Evolutionary conservation across 2,888 invertebrate species (phyloP).

Genomic region (Margaritifera margaritifera): DNA sequence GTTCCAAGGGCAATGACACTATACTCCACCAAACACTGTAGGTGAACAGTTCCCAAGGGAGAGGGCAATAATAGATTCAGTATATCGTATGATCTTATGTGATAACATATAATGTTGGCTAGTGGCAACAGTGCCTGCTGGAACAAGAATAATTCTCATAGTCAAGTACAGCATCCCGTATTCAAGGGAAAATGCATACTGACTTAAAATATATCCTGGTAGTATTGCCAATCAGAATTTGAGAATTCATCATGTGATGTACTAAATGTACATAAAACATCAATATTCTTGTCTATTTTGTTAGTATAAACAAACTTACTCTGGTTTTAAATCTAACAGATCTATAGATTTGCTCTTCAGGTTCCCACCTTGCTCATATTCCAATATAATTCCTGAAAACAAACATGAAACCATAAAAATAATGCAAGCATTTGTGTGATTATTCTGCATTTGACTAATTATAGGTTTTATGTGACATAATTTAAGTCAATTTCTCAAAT

Average conservation of each 20-base stretch:
- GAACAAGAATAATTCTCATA: no score
- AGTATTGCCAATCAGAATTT: background rate
- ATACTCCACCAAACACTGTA: no score
- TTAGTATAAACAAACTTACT: conserved; percentile 56
- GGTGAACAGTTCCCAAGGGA: no score
- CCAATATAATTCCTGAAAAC: conserved; percentile 71
- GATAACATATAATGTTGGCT: no score
- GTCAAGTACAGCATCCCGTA: no score
- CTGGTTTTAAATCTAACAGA: conserved; percentile 69
- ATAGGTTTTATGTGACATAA: background rate
- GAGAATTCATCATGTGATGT: background rate
- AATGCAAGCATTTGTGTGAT: background rate
- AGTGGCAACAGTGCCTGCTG: no score
- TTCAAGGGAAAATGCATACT: no score
- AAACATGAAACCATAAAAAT: background rate
- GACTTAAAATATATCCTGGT: no score
- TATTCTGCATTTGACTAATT: background rate
- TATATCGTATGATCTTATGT: no score
- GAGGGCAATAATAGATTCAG: no score
- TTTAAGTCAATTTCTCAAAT: background rate
- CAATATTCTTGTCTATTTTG: background rate
- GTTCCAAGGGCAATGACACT: no score
- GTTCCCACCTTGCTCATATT: conserved; percentile 72
- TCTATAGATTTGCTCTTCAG: conserved; percentile 73
- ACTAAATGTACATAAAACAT: background rate